phyloP scores from a whole-genome alignment of 2,797 vertebrate genomes.

The Merluccius polli region DNA sequence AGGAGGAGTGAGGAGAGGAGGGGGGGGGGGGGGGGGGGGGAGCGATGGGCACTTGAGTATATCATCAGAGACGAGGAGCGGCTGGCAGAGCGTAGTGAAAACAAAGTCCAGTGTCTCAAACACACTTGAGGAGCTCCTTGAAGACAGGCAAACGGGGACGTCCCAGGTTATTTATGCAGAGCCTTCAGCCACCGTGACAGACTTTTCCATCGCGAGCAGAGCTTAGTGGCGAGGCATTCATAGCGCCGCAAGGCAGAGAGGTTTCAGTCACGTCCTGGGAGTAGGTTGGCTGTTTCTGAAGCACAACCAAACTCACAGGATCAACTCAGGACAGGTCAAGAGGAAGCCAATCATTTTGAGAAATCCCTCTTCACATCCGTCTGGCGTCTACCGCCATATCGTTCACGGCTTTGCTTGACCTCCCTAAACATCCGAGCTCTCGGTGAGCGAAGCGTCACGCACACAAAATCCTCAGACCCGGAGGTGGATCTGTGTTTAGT shows the following conservation, averaged over 20 bases:
- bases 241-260: slow-evolving; percentile 13
- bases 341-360: no score
- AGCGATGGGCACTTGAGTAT: slow-evolving; percentile 43
- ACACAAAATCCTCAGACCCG: no score
- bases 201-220: slow-evolving; percentile 49
- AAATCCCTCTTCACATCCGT: no score
- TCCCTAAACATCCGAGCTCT: no score
- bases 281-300: no score
- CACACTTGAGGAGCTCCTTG: slow-evolving; percentile 42
- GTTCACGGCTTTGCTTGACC: no score
- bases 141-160: slow-evolving; percentile 32
- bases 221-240: slow-evolving; percentile 26
- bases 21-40: neutral
- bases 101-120: slow-evolving; percentile 51
- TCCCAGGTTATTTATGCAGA: slow-evolving; percentile 39
- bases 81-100: slow-evolving; percentile 48
- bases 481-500: no score
- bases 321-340: no score
- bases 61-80: slow-evolving; percentile 44
- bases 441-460: no score
- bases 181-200: slow-evolving; percentile 21
- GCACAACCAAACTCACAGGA: no score
- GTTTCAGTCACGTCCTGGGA: neutral
- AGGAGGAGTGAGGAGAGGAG: neutral
- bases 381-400: no score